Conservation (phyloP, 2,888 invertebrate species). For the Tenthredo distinguenda region DNA sequence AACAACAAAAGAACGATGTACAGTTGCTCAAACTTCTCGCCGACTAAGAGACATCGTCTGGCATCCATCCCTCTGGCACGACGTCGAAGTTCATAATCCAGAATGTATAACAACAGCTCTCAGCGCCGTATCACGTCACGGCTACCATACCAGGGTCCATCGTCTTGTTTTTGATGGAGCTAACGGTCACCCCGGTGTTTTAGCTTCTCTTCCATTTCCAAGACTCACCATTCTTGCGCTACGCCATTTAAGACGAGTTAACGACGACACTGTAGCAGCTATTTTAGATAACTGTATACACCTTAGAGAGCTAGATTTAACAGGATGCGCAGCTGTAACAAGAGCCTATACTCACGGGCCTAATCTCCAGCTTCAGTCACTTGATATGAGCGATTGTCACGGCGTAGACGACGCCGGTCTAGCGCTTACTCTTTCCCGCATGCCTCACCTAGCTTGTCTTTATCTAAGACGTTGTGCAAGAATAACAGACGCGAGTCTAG, state of each 20-base stretch:
- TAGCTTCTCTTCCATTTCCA: slow-evolving; percentile 68
- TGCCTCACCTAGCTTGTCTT: slow-evolving; percentile 91
- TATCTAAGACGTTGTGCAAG: slow-evolving; percentile 93
- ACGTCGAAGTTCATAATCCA: slow-evolving; percentile 71
- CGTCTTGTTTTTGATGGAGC: slow-evolving; percentile 71
- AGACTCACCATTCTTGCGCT: slow-evolving; percentile 76
- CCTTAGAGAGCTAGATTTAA: slow-evolving; percentile 70
- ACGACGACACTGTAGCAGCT: slow-evolving; percentile 68
- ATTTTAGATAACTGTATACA: slow-evolving; percentile 71
- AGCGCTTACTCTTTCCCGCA: slow-evolving; percentile 90
- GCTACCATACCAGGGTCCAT: slow-evolving; percentile 68
- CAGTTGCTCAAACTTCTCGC: slow-evolving; percentile 87
- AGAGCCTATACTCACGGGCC: slow-evolving; percentile 68
- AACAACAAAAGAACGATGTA: slow-evolving; percentile 86
- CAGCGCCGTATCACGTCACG: slow-evolving; percentile 68
- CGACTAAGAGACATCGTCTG: slow-evolving; percentile 89
- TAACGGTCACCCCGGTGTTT: slow-evolving; percentile 68
- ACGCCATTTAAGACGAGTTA: slow-evolving; percentile 69
- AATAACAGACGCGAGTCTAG: slow-evolving; percentile 95
- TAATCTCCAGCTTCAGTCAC: slow-evolving; percentile 87
- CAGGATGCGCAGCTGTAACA: slow-evolving; percentile 69
- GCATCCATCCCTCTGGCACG: slow-evolving; percentile 87
- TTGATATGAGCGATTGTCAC: slow-evolving; percentile 95
- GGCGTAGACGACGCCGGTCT: slow-evolving; percentile 92
- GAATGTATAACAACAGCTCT: slow-evolving; percentile 68